Evolutionary conservation across 2,888 invertebrate genomes (phyloP).

Genomic region (Drosophila cracens): DNA sequence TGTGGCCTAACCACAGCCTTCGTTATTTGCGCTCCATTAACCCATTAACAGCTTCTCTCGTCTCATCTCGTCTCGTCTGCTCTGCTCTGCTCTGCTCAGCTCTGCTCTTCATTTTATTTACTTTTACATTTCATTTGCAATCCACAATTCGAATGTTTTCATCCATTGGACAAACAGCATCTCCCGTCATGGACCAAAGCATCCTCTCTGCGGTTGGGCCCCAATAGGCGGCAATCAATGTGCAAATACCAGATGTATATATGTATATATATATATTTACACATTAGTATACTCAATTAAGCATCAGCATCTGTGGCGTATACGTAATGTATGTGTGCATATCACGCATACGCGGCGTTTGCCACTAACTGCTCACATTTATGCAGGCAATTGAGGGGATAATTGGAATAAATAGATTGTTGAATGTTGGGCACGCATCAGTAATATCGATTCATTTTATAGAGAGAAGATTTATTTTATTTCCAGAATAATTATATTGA

Average conservation of each 20-base stretch:
- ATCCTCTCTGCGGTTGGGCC: neutral
- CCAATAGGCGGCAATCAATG: slow-evolving; percentile 29
- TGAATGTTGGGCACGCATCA: neutral
- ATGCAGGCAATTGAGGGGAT: neutral
- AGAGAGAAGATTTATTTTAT: neutral
- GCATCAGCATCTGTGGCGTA: slow-evolving; percentile 9
- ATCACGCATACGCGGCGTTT: slow-evolving; percentile 5
- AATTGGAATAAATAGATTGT: neutral
- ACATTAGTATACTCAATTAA: slow-evolving; percentile 28
- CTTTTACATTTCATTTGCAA: slow-evolving; percentile 49
- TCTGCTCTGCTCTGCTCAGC: neutral
- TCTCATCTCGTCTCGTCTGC: neutral
- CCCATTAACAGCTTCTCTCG: slow-evolving; percentile 48
- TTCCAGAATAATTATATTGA: neutral
- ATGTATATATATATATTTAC: neutral
- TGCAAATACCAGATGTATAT: neutral
- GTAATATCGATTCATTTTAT: neutral
- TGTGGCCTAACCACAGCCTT: slow-evolving; percentile 30
- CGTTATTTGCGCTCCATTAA: slow-evolving; percentile 74
- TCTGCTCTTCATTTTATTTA: slow-evolving; percentile 11
- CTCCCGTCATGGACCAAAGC: slow-evolving; percentile 5
- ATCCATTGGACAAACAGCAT: slow-evolving; percentile 38
- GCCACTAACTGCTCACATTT: neutral
- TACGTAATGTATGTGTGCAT: slow-evolving; percentile 3
- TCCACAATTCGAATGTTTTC: slow-evolving; percentile 56